A percentile compares a stretch with the other conserved stretches of the same genome.
Evolutionary conservation across 2,113 vertebrate species (phyloP).

Genomic region (Heterocephalus glaber): DNA sequence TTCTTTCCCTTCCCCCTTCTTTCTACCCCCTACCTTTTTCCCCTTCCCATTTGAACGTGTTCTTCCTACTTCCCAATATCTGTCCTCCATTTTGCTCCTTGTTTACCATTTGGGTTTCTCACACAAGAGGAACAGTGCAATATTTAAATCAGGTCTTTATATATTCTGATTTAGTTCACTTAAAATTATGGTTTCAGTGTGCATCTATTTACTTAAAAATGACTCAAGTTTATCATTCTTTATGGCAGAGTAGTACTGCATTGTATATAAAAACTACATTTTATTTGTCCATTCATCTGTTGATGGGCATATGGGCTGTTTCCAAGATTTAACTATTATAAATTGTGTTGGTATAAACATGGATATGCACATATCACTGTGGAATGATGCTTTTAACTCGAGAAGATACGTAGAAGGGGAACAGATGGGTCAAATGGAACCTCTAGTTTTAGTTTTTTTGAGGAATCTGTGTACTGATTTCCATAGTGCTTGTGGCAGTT

Average conservation of each 20-base stretch:
- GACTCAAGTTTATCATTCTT: not conserved
- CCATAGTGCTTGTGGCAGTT: not conserved
- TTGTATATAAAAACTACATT: not conserved
- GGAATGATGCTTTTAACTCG: not conserved
- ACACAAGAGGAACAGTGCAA: not conserved
- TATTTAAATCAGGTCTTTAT: not conserved
- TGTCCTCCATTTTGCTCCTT: not conserved
- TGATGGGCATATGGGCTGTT: not conserved
- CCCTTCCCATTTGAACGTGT: not conserved
- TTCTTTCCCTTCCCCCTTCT: not conserved
- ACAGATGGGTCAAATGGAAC: not conserved
- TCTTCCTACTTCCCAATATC: not conserved
- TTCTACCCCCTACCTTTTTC: not conserved
- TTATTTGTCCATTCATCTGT: not conserved
- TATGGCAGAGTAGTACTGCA: not conserved
- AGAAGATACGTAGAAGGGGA: not conserved
- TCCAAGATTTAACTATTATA: not conserved
- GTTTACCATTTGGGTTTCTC: not conserved
- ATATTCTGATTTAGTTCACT: not conserved
- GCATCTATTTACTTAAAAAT: not conserved
- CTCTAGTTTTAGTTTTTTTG: not conserved
- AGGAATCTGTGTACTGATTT: not conserved
- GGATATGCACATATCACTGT: not conserved
- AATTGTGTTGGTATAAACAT: not conserved
- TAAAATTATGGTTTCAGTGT: not conserved